Base-by-base conservation (phyloP, 2,797 vertebrate species). In the Salmo trutta region DNA sequence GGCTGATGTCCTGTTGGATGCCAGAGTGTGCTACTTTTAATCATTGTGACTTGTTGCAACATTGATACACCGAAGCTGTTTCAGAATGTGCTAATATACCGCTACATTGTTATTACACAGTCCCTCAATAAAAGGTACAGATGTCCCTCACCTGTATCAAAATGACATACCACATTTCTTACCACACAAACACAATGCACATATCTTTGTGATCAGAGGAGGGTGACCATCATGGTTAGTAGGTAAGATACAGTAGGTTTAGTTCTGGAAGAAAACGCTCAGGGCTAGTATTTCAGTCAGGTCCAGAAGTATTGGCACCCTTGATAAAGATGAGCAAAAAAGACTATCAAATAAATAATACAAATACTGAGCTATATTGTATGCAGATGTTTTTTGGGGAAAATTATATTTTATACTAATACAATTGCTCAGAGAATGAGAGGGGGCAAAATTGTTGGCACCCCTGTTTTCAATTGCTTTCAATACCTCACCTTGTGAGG, bases 161-260 rank as follows among this genome's bases (percentile, higher is more conserved):
- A 70, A 70, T 12, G 4, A 70, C 19, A 70, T 27, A 24, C 62
- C 62, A 65, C 62, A 65, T 19, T 12, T 19, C 33, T 8, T 15
- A 51, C 36, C 4, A 14, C 21, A 47, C 76, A 77, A 52, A 64
- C 4, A 74, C 76, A 79, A 71, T 83, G 83, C 76, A 75, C 66
- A 81, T 75, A 65, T 14, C 77, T 33, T 16, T 21, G 76, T 79
- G 75, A 74, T 74, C 75, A 56, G 77, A 78, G 78, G 79, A 83
- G 56, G 2, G 73, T 78, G 90, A 90, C 91, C 91, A 92, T 89
- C 88, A 81, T 27, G 87, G 66, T 75, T 74, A 77, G 64, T 54
- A 56, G 75, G 88, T 84, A 77, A 83, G 72, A 84, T 72, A 64
- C 24, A 29, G 80, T 75, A 75, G 77, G 74, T 31, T 79, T 85